Conservation (phyloP, 1,140 invertebrate species). For the Oryctes rhinoceros region DNA sequence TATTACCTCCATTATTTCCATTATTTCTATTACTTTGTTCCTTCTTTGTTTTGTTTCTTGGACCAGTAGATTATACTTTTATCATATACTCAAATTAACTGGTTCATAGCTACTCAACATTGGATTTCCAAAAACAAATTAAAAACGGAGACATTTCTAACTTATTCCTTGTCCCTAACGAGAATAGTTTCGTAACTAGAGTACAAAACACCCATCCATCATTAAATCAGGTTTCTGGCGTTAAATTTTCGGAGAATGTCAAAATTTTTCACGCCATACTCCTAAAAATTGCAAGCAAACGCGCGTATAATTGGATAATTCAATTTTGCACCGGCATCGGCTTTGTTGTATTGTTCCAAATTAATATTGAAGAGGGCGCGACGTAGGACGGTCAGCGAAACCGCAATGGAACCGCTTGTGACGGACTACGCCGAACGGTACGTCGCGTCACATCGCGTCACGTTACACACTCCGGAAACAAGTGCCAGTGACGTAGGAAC, state of each 20-base stretch:
- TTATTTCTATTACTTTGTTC: too few relatives aligned
- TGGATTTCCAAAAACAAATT: too few relatives aligned
- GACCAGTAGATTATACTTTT: too few relatives aligned
- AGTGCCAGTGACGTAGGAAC: not conserved
- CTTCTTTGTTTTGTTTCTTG: too few relatives aligned
- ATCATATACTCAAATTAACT: too few relatives aligned
- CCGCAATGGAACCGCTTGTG: not conserved
- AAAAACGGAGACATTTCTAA: too few relatives aligned
- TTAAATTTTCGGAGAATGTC: not conserved
- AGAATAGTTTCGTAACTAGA: too few relatives aligned
- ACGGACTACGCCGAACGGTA: not conserved
- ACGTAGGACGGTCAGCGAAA: not conserved
- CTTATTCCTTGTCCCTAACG: too few relatives aligned
- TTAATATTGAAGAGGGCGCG: not conserved
- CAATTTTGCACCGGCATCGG: not conserved
- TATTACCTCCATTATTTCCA: too few relatives aligned
- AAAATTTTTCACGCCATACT: not conserved
- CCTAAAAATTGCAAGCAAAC: not conserved
- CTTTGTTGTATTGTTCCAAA: not conserved
- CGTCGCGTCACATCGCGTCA: not conserved
- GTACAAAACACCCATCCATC: too few relatives aligned
- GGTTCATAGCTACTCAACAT: too few relatives aligned
- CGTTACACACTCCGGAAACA: not conserved
- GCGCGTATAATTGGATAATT: not conserved
- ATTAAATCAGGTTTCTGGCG: too few relatives aligned